A percentile compares a stretch with the other conserved stretches of the same genome.
Evolutionary conservation across 2,888 invertebrate genomes (phyloP).

Genomic region (Diarsia dahlii): DNA sequence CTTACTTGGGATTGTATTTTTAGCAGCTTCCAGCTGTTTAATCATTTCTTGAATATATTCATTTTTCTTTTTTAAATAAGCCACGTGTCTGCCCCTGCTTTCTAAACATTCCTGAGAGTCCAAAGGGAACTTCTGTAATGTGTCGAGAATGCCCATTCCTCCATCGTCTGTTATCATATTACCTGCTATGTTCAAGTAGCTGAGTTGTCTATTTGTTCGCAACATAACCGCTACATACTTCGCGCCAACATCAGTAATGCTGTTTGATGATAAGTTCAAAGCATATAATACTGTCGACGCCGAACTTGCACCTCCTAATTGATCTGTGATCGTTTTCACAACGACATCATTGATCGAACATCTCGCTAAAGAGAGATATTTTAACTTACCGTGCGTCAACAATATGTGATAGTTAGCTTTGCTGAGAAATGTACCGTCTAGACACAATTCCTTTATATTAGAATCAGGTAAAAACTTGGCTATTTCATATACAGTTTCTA

Average conservation of each 20-base stretch:
- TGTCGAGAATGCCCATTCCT: constrained; percentile 67
- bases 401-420: constrained; percentile 76
- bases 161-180: constrained; percentile 79
- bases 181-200: constrained; percentile 78
- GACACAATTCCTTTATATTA: constrained; percentile 75
- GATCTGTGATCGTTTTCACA: constrained; percentile 70
- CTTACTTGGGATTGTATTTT: not conserved
- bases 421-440: constrained; percentile 73
- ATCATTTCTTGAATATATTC: not conserved
- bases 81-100: not conserved
- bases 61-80: constrained; percentile 3
- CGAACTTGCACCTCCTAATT: constrained; percentile 67
- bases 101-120: not conserved
- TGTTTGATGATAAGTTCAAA: constrained; percentile 79
- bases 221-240: constrained; percentile 72
- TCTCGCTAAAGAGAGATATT: constrained; percentile 76
- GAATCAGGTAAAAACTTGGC: constrained; percentile 70
- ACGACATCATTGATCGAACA: constrained; percentile 77
- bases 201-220: constrained; percentile 75
- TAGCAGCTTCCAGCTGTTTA: not conserved
- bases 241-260: constrained; percentile 78
- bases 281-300: constrained; percentile 72
- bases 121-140: constrained; percentile 57
- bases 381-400: constrained; percentile 67
- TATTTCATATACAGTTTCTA: constrained; percentile 73